These are phyloP conservation scores for Murina feae DNA, from an alignment of 2,113 vertebrate species.

Conservation along the genomic window DNA sequence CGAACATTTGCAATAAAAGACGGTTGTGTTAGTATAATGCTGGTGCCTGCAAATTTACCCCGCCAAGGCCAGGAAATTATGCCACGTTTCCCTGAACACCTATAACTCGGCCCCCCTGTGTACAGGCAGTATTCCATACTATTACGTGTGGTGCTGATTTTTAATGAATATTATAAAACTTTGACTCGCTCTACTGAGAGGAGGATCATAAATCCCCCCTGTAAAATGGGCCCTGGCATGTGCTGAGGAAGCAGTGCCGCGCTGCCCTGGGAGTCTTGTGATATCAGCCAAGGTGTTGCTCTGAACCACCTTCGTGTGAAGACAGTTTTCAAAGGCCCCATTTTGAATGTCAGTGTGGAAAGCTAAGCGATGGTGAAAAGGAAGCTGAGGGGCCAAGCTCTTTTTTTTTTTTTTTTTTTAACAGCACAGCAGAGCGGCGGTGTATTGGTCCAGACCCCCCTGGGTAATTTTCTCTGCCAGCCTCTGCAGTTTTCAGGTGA, in stretches of 20 bases:
- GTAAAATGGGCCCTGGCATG: conserved; percentile 62
- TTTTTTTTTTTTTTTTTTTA: conserved; percentile 44
- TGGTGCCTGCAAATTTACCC: conserved; percentile 51
- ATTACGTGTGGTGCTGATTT: conserved; percentile 69
- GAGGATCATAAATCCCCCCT: conserved; percentile 64
- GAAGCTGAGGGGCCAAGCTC: not conserved
- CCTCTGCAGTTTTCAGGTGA: not conserved
- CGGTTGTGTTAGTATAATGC: conserved; percentile 46
- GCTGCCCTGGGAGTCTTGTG: conserved; percentile 31
- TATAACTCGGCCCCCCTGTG: conserved; percentile 60
- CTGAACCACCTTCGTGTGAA: conserved; percentile 22
- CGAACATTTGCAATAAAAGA: conserved; percentile 53
- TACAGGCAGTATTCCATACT: conserved; percentile 65
- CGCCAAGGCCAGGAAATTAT: conserved; percentile 52
- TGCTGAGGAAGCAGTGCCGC: conserved; percentile 64
- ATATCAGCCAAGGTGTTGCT: conserved; percentile 35
- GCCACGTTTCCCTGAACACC: conserved; percentile 62
- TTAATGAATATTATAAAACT: conserved; percentile 77
- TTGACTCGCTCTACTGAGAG: conserved; percentile 60
- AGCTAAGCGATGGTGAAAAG: not conserved
- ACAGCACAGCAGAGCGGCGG: not conserved
- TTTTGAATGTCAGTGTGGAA: not conserved
- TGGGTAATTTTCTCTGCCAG: not conserved
- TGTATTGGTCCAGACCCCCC: not conserved
- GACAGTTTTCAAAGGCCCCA: conserved; percentile 36